phyloP scores from a whole-genome alignment of 2,797 vertebrate species.

The Rousettus madagascariensis region DNA sequence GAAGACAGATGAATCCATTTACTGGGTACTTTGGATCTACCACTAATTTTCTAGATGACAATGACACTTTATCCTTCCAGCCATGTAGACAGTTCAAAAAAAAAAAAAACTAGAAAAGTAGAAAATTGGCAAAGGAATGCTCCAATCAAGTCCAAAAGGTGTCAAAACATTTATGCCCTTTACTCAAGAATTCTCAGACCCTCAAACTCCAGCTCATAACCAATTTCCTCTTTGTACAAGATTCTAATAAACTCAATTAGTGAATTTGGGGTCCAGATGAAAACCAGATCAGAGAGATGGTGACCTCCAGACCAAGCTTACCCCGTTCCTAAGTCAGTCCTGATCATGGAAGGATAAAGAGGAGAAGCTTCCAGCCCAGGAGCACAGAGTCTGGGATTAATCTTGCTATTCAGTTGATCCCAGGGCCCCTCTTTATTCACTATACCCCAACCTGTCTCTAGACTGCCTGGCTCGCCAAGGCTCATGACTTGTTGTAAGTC shows the following conservation, averaged over 20 bases:
- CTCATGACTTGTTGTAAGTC: neutral
- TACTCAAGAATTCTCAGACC: neutral
- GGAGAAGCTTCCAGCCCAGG: neutral
- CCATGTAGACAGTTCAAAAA: neutral
- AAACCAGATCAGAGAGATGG: neutral
- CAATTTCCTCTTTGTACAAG: neutral
- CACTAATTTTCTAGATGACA: constrained; percentile 70
- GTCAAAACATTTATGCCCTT: neutral
- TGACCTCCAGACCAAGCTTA: neutral
- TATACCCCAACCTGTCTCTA: neutral
- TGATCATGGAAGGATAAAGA: neutral
- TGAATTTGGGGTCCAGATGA: neutral
- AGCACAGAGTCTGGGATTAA: neutral
- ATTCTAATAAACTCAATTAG: neutral
- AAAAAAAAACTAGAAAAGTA: neutral
- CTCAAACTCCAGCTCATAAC: neutral
- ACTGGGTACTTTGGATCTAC: constrained; percentile 39
- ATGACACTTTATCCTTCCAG: constrained; percentile 57
- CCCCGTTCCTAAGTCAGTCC: neutral
- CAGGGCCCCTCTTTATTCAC: neutral
- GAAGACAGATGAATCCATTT: constrained; percentile 61
- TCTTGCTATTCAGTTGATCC: neutral
- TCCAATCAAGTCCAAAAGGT: neutral
- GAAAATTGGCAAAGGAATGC: constrained; percentile 1
- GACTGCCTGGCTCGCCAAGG: neutral